Percentiles rank a stretch among this genome's conserved stretches.
Evolutionary conservation across 2,797 vertebrate species (phyloP).

Genomic region (Pangasius macronema): DNA sequence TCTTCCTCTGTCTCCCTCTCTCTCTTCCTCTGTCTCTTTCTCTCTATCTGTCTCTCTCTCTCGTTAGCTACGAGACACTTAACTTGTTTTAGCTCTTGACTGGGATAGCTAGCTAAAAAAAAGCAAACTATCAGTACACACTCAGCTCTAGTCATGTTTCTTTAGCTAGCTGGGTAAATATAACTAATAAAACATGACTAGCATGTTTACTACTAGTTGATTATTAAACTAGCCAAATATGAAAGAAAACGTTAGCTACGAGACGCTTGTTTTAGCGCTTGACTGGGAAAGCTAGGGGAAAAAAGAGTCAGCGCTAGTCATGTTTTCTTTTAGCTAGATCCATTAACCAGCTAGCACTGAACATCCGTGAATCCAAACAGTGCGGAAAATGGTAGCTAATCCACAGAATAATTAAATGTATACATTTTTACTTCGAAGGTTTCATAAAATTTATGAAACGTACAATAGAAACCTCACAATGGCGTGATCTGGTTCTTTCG

Average conservation of each 20-base stretch:
- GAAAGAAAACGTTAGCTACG: neutral
- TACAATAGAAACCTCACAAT: neutral
- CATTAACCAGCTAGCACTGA: neutral
- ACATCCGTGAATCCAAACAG: neutral
- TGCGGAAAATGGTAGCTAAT: neutral
- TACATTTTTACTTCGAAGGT: slow-evolving; percentile 14
- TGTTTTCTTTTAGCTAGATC: neutral
- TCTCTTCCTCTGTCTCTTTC: no score
- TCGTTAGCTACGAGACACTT: no score
- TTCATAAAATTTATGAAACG: neutral
- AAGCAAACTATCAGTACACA: neutral
- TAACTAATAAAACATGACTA: neutral
- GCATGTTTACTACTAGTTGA: neutral
- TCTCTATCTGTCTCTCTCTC: no score
- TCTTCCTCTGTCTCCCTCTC: no score
- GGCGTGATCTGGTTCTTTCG: neutral
- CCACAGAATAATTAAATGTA: neutral
- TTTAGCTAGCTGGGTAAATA: neutral
- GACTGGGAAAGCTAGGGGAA: no score
- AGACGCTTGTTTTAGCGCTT: neutral
- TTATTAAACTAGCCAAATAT: neutral
- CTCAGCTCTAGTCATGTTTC: neutral
- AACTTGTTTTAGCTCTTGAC: no score
- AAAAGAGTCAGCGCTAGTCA: neutral
- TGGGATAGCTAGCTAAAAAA: neutral